Evolutionary conservation across 2,113 vertebrate genomes (phyloP), one percentile per base, ranked within the genome.

Genomic region (Malurus melanocephalus): DNA sequence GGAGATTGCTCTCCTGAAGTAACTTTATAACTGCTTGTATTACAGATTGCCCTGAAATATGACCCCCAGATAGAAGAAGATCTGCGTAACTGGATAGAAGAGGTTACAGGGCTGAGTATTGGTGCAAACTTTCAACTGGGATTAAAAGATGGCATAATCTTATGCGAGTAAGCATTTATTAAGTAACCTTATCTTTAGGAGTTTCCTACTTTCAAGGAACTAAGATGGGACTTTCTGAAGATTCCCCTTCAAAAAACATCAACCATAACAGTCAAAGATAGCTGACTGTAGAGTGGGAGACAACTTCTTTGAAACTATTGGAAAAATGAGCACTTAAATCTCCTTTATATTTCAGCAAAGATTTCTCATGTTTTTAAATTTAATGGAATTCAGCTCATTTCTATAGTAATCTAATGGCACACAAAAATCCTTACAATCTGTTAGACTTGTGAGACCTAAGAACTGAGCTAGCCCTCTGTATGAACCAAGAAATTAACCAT

Each of bases 21-120:
- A 87, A 95, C 64, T 88, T 67, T 87, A 3, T 52, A 65, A 93
- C 60, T 57, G 33, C 76, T 89, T 96, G 79, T 69, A 6, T 96
- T 97, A 88, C 95, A 99, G 99, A 99, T 99, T 86, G 99, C 99
- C 83, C 98, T 98, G 90, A 99, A 99, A 94, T 99, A 99, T 93
- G 99, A 99, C 88, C 87, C 97, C 30, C 98, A 98, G 77, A 98
- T 98, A 87, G 99, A 99, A 94, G 99, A 99, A 82, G 99, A 99
- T 93, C 98, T 99, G 21, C 98, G 98, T 53, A 98, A 98, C 79
- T 99, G 99, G 99, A 99, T 99, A 33, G 99, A 99, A 92, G 99
- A 99, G 91, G 98, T 99, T 71, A 99, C 99, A 3, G 98, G 98
- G 40, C 97, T 99, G 98, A 97, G 98, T 71, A 99, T 99, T 26